A percentile compares a stretch with the other conserved stretches of the same genome.
These are phyloP conservation scores for Rousettus leschenaultii DNA, from an alignment of 2,113 vertebrate species.

Conservation along the genomic window DNA sequence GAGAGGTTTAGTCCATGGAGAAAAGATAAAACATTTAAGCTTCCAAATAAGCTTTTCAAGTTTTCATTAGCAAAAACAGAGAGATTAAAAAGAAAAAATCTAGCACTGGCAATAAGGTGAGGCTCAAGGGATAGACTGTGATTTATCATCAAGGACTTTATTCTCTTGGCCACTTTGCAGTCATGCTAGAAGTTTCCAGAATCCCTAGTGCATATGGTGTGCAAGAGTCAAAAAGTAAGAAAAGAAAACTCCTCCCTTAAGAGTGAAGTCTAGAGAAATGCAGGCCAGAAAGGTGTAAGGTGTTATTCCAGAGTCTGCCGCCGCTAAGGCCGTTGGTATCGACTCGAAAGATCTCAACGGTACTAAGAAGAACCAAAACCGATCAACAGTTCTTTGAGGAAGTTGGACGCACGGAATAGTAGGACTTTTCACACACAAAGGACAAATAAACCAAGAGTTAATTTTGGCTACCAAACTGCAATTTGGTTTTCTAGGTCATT, in stretches of 20 bases:
- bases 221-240: slow-evolving; percentile 83
- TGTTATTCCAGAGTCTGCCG: slow-evolving; percentile 84
- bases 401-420: slow-evolving; percentile 78
- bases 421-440: slow-evolving; percentile 84
- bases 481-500: slow-evolving; percentile 91
- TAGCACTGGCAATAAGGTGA: slow-evolving; percentile 86
- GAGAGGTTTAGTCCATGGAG: slow-evolving; percentile 81
- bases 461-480: slow-evolving; percentile 88
- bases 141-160: slow-evolving; percentile 81
- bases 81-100: slow-evolving; percentile 82
- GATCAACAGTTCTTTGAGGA: slow-evolving; percentile 81
- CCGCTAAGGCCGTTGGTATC: slow-evolving; percentile 87
- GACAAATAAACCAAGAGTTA: slow-evolving; percentile 85
- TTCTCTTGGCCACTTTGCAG: slow-evolving; percentile 84
- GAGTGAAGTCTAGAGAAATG: slow-evolving; percentile 82
- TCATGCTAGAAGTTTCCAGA: slow-evolving; percentile 84
- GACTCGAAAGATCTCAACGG: slow-evolving; percentile 83
- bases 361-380: slow-evolving; percentile 81
- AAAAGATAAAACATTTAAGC: slow-evolving; percentile 84
- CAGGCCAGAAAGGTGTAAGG: slow-evolving; percentile 84
- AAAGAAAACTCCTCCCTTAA: slow-evolving; percentile 81
- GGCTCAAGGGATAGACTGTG: slow-evolving; percentile 85
- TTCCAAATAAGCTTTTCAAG: slow-evolving; percentile 85
- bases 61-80: slow-evolving; percentile 81
- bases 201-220: slow-evolving; percentile 88